Base-by-base conservation (phyloP, 2,888 invertebrate species). In the Drosophila melanocephala region DNA sequence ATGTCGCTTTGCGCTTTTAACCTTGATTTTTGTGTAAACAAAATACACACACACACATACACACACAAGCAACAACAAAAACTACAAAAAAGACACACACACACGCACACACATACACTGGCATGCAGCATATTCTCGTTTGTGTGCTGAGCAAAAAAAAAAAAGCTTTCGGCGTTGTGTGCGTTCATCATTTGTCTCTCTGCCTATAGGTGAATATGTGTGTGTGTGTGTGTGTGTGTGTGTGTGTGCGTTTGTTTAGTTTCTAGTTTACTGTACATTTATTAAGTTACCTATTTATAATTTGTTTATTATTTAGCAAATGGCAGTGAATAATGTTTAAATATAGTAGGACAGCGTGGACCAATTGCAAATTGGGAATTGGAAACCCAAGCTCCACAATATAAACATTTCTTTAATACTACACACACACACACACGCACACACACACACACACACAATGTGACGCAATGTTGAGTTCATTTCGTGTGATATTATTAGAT, bases 1-100 rank as follows among this genome's bases (percentile, higher is more conserved):
- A 83, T 83, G 88, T 84, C 77, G 79, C 64, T 83, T 89, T 87
- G 88, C 88, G 90, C 82, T 89, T 88, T 86, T 87, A 87, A 90
- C 87, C 87, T 87, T 87, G 87, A 90, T 88, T 87, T 87, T 74
- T 77, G 80, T 87, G 90, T 90, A 87, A 90, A 90, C 88, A 90
- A 88, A 86, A 82, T 77, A 64, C 26, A 60, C 42, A 72, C 68
- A 14, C 44, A 5, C 44, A 12, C 42, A 42, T 4, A 10, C 19
- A 66, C 70, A 69, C 55, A 67, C 72, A 53, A 67, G 69, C 53
- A 72, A 77, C 78, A 83, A 30, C 28, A 42, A 62, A 52, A 58
- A 61, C 66, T 60, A 69, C 52, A 73, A 65, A 72, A 44, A 61
- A 37, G 52, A 61, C 47, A 66, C 42, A 72, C 56, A 60, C 71